These are phyloP conservation scores for Theretra japonica DNA, from an alignment of 2,888 invertebrate genomes.

Conservation along the genomic window DNA sequence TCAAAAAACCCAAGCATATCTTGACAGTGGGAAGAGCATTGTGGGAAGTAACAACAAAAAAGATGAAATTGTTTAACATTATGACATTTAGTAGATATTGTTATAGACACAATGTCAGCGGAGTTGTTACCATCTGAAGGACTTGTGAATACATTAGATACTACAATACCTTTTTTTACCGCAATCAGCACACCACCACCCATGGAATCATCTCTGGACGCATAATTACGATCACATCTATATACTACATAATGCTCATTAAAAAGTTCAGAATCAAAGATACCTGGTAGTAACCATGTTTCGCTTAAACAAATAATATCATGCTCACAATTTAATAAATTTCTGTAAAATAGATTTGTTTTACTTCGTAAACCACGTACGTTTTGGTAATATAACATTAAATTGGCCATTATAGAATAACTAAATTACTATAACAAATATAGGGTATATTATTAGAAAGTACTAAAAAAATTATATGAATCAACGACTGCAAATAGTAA, in stretches of 20 bases:
- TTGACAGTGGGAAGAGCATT: neutral
- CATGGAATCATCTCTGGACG: slow-evolving; percentile 23
- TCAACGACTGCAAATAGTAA: too few species aligned
- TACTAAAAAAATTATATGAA: too few species aligned
- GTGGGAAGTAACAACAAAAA: slow-evolving; percentile 29
- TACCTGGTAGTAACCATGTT: slow-evolving; percentile 27
- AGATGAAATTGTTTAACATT: slow-evolving; percentile 10
- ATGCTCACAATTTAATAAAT: neutral
- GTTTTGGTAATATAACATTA: neutral
- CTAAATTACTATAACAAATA: neutral
- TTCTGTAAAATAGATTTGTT: slow-evolving; percentile 1
- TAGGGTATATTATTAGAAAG: too few species aligned
- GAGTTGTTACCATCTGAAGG: slow-evolving; percentile 11
- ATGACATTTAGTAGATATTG: neutral
- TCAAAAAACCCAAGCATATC: slow-evolving; percentile 19
- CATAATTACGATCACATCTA: slow-evolving; percentile 29
- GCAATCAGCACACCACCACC: slow-evolving; percentile 31
- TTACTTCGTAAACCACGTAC: neutral
- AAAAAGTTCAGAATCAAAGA: slow-evolving; percentile 26
- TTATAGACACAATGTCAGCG: slow-evolving; percentile 22
- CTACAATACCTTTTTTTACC: slow-evolving; percentile 10
- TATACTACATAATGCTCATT: slow-evolving; percentile 26
- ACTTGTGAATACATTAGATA: neutral
- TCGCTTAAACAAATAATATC: neutral
- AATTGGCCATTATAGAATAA: neutral